Evolutionary conservation across 2,113 vertebrate species (phyloP), one percentile per base, ranked within the genome.

Genomic region (Tor tambroides): DNA sequence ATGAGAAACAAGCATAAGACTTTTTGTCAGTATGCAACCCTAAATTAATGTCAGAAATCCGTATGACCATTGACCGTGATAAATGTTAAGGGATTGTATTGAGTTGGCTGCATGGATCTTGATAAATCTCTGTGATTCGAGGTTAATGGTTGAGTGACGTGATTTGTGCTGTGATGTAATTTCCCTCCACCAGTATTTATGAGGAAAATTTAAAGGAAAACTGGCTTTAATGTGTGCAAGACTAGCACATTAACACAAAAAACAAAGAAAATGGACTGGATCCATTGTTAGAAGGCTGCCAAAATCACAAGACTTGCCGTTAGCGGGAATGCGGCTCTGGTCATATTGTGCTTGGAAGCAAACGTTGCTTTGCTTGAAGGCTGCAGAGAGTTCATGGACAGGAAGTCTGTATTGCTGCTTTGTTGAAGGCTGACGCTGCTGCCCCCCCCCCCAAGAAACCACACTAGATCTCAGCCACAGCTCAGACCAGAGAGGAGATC

Each of bases 401-500:
- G 90, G 90, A 91, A 89, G 90, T 88, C 88, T 87, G 84, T 79
- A 85, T 86, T 81, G 78, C 88, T 86, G 67, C 63, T 89, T 85
- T 85, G 85, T 88, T 89, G 74, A 91, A 91, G 80, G 82, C 75
- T 90, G 86, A 90, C 72, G 84, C 84, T 69, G 81, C 84, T 71
- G 59, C 85, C 86, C 74, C n/a, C n/a, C 84, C 86, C 74, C 26
- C 26, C 69, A 84, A 82, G 71, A 88, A 90, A 85, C 81, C 87
- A 74, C 82, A 80, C 28, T 87, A 77, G 71, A 69, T 46, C 80
- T 21, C 19, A 84, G 84, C 51, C 51, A 87, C 43, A 19, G 72
- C 65, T 32, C 74, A 43, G 84, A 84, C 85, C 72, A 59, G 43
- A 54, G 51, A 54, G 2, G 63, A 86, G 35, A 78, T 88, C 15